Evolutionary conservation across 2,113 vertebrate species (phyloP).

Genomic region (Erpornis zantholeuca): DNA sequence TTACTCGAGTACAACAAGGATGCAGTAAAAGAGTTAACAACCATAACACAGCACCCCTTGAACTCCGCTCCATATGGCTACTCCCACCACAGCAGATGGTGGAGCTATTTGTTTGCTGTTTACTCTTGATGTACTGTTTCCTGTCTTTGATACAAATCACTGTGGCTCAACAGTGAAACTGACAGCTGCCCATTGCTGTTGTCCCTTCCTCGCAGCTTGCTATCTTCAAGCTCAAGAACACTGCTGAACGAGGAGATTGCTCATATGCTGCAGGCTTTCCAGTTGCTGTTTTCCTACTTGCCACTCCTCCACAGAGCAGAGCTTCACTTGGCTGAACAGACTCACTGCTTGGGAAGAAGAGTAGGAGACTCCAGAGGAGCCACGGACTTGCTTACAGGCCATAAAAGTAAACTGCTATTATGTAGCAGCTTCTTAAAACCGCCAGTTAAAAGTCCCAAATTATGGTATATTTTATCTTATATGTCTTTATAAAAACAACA

Average conservation of each 20-base stretch:
- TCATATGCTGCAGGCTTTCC: slow-evolving; percentile 22
- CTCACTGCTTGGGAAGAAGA: not conserved
- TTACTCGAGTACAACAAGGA: not conserved
- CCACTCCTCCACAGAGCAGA: not conserved
- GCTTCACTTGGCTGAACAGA: not conserved
- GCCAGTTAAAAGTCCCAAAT: not conserved
- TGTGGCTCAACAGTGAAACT: slow-evolving; percentile 12
- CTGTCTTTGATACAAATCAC: not conserved
- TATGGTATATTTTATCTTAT: not conserved
- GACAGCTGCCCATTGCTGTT: slow-evolving; percentile 38
- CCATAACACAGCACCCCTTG: not conserved
- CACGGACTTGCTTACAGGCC: not conserved
- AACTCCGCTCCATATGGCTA: slow-evolving; percentile 46
- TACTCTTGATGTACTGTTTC: slow-evolving; percentile 12
- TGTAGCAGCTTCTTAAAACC: not conserved
- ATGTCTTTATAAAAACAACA: not conserved
- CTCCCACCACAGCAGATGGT: slow-evolving; percentile 57
- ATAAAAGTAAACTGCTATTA: not conserved
- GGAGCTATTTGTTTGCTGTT: slow-evolving; percentile 8
- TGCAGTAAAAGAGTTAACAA: not conserved
- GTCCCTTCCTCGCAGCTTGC: not conserved
- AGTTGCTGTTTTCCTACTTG: not conserved
- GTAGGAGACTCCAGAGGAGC: not conserved
- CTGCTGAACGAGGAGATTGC: not conserved
- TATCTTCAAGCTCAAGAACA: not conserved